Percentiles rank a stretch among this genome's conserved stretches.
Conservation (phyloP, 2,888 invertebrate genomes). For the Hesperia comma region DNA sequence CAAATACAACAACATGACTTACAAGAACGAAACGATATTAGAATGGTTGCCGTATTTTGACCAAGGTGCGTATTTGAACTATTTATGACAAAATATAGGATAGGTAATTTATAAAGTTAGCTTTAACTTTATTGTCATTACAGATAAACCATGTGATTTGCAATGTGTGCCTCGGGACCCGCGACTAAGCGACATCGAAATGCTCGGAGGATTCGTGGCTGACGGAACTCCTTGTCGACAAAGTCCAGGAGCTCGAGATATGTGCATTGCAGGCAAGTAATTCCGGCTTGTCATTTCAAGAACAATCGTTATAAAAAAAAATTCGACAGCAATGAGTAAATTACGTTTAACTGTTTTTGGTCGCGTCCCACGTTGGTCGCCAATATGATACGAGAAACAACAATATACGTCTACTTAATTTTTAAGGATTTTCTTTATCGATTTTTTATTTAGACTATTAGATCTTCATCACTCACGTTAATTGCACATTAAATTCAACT, state of each 20-base stretch:
- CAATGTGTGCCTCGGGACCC: conserved; percentile 91
- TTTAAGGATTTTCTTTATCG: too few species aligned
- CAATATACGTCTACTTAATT: too few species aligned
- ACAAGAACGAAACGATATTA: conserved; percentile 87
- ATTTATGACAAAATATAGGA: too few species aligned
- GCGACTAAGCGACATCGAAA: conserved; percentile 84
- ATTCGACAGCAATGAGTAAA: too few species aligned
- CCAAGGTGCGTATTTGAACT: conserved; percentile 79
- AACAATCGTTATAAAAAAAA: too few species aligned
- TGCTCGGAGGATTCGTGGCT: conserved; percentile 88
- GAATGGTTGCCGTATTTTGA: conserved; percentile 90
- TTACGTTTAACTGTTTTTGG: not conserved
- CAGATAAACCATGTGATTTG: conserved; percentile 91
- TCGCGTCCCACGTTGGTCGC: not conserved
- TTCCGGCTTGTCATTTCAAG: conserved; percentile 8
- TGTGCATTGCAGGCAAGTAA: conserved; percentile 87
- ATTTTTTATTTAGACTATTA: too few species aligned
- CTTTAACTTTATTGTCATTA: conserved; percentile 40
- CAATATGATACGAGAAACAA: not conserved
- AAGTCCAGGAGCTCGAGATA: conserved; percentile 90
- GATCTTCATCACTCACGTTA: too few species aligned
- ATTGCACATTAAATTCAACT: too few species aligned
- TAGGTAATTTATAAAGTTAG: too few species aligned
- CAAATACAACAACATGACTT: conserved; percentile 86
- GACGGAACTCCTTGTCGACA: conserved; percentile 93